Evolutionary conservation across 1,140 invertebrate genomes (phyloP), one percentile per base, ranked within the genome.

Genomic region (Drosophila prosaltans): DNA sequence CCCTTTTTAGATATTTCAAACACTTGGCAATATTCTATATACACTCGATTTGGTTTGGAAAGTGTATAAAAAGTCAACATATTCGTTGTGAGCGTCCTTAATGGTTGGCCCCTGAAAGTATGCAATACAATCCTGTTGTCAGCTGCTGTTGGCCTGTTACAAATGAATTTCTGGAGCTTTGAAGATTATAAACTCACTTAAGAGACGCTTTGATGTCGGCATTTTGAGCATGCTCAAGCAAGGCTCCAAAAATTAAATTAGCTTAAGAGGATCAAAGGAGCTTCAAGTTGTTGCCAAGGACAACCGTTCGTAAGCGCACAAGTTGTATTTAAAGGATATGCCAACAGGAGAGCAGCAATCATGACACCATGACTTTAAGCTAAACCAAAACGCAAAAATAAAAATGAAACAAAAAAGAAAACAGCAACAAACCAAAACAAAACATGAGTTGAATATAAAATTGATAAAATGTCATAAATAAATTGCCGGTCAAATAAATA

Each of bases 281-380:
- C 74, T 75, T 69, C 41, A 69, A 73, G 76, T 78, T 58, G 68
- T 39, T 72, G 68, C 41, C 67, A 24, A 26, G 68, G 65, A 70
- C 74, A 39, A 30, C 72, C 69, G 41, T 41, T 16, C 57, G 24
- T 72, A 62, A 65, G 79, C 69, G 69, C 80, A 84, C 84, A 88
- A 89, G 84, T 89, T 83, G 84, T 80, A 91, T 89, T 91, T 82
- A 91, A 91, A 91, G 89, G 89, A 91, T 91, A 89, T 74, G 84
- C 66, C 72, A 91, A 72, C 89, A 91, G 89, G 89, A 69, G 74
- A 80, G 43, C 89, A 91, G 83, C 70, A 88, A 16, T 7, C 5
- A 9, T 21, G 30, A 71, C 60, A 16, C 39, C 16, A 16, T 30
- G 51, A 51, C 36, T 60, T 24, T 16, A 26, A 21, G 26, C 36